Conservation (phyloP, 2,888 invertebrate genomes). For the Volucella inflata region DNA sequence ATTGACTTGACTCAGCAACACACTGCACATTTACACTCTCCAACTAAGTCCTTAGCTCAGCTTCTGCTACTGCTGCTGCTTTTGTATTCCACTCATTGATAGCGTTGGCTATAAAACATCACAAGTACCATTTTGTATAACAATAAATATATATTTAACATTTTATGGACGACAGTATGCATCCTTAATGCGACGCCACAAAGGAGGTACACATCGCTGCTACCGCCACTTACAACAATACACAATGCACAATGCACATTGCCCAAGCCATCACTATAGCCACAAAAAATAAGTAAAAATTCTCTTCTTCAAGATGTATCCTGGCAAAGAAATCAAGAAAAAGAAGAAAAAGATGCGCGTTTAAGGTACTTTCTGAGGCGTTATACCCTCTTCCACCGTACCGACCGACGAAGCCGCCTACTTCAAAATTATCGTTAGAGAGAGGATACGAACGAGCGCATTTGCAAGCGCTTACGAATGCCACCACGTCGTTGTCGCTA, state of each 20-base stretch:
- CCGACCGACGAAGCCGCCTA: neutral
- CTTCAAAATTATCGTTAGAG: neutral
- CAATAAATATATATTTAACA: conserved; percentile 73
- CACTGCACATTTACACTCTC: conserved; percentile 36
- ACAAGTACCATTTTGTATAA: conserved; percentile 71
- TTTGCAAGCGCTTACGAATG: conserved; percentile 57
- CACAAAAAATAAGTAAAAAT: neutral
- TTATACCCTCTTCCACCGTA: no score
- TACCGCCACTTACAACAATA: conserved; percentile 46
- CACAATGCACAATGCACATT: conserved; percentile 22
- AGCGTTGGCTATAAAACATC: conserved; percentile 69
- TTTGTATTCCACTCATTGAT: conserved; percentile 74
- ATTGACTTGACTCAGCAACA: conserved; percentile 13
- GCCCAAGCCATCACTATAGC: conserved; percentile 12
- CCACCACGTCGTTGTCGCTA: conserved; percentile 55
- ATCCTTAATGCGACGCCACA: conserved; percentile 69
- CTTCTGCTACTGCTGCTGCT: conserved; percentile 26
- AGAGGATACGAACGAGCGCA: conserved; percentile 43
- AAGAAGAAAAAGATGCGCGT: conserved; percentile 27
- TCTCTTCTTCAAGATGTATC: conserved; percentile 11
- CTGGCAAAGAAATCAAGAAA: conserved; percentile 21
- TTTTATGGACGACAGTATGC: conserved; percentile 69
- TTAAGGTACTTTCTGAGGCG: conserved; percentile 14
- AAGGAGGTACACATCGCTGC: conserved; percentile 10
- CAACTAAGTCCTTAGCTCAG: conserved; percentile 17